A percentile compares a stretch with the other conserved stretches of the same genome.
Conservation (phyloP, 2,797 vertebrate species). For the Siniperca scherzeri region DNA sequence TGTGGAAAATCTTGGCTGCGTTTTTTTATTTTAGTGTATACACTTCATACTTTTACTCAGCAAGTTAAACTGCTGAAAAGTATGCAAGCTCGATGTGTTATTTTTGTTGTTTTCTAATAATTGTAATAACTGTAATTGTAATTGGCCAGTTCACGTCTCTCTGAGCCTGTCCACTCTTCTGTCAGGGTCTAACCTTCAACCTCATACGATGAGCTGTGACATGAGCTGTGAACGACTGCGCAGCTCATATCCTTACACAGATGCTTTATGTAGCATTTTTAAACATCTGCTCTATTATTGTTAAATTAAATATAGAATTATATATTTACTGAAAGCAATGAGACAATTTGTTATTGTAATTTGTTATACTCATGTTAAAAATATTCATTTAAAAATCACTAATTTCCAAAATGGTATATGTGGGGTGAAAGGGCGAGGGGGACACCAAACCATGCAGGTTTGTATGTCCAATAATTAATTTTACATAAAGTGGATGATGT, state of each 20-base stretch:
- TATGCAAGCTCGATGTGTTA: conserved; percentile 5
- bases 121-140: not conserved
- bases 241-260: not conserved
- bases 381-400: too few relatives aligned
- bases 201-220: not conserved
- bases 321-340: conserved; percentile 8
- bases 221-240: conserved; percentile 13
- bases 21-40: conserved; percentile 15
- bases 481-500: not conserved
- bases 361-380: too few relatives aligned
- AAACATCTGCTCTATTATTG: not conserved
- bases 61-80: not conserved
- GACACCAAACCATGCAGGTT: not conserved
- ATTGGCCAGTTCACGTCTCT: conserved; percentile 27
- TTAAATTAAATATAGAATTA: not conserved
- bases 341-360: too few relatives aligned
- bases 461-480: not conserved
- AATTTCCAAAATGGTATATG: too few relatives aligned
- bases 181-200: conserved; percentile 26
- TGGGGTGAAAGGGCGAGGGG: too few relatives aligned
- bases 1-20: conserved; percentile 22
- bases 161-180: conserved; percentile 6
- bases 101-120: conserved; percentile 22
- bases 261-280: not conserved
- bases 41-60: conserved; percentile 29